phyloP scores from a whole-genome alignment of 2,888 invertebrate genomes.

The Parthenolecanium corni region DNA sequence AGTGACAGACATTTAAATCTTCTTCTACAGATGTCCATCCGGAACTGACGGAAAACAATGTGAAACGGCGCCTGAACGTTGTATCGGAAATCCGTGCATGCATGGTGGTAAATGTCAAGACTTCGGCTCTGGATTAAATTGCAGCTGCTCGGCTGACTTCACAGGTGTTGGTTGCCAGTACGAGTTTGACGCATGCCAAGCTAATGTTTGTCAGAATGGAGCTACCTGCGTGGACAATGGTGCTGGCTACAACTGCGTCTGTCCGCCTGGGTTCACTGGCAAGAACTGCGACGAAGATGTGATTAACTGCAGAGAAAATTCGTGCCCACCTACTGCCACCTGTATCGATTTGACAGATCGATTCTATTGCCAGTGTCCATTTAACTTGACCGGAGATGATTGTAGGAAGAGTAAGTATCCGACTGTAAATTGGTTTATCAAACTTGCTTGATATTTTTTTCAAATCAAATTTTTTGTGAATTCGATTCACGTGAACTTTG shows the following conservation, averaged over 20 bases:
- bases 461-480: not conserved
- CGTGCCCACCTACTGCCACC: conserved; percentile 84
- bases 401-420: conserved; percentile 75
- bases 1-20: conserved; percentile 1
- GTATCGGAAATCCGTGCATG: conserved; percentile 88
- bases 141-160: conserved; percentile 76
- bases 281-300: conserved; percentile 85
- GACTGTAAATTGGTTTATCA: not conserved
- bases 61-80: conserved; percentile 89
- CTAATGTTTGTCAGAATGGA: conserved; percentile 81
- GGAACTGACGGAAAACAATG: conserved; percentile 95
- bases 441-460: conserved; percentile 9
- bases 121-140: conserved; percentile 88
- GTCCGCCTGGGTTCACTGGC: conserved; percentile 63
- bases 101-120: conserved; percentile 92
- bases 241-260: conserved; percentile 70
- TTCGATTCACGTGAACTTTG: conserved; percentile 30
- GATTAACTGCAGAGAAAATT: conserved; percentile 81
- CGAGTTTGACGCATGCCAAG: conserved; percentile 84
- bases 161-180: conserved; percentile 85
- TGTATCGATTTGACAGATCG: conserved; percentile 82
- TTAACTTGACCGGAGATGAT: conserved; percentile 90
- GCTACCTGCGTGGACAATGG: conserved; percentile 83
- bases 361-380: conserved; percentile 93
- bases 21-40: conserved; percentile 59